A percentile compares a stretch with the other conserved stretches of the same genome.
Conservation (phyloP, 2,113 vertebrate genomes). For the Agelaius tricolor region DNA sequence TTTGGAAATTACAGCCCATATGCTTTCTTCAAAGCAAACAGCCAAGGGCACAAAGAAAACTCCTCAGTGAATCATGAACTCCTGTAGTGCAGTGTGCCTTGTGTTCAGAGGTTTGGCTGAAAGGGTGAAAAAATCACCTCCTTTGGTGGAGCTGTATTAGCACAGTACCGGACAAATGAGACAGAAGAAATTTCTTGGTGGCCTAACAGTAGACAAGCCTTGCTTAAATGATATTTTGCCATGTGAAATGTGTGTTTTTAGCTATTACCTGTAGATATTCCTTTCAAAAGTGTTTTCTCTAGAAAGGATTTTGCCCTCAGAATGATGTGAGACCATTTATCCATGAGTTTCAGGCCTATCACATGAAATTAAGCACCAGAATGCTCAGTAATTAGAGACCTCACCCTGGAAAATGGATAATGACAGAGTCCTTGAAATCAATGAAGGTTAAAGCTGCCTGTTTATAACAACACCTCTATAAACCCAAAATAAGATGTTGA, state of each 20-base stretch:
- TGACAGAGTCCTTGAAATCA: constrained; percentile 83
- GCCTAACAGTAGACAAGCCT: background rate
- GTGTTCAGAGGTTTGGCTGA: background rate
- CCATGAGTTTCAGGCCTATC: constrained; percentile 59
- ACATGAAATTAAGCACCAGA: constrained; percentile 67
- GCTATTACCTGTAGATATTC: background rate
- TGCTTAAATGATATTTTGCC: background rate
- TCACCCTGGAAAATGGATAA: constrained; percentile 73
- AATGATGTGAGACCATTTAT: constrained; percentile 32
- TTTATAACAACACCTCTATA: constrained; percentile 62
- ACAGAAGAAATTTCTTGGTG: background rate
- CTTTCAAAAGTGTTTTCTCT: background rate
- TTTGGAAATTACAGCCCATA: background rate
- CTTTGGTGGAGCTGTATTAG: background rate
- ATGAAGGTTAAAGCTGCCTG: constrained; percentile 74
- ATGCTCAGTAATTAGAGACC: constrained; percentile 74
- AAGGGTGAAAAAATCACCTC: background rate
- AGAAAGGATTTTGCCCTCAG: constrained; percentile 1
- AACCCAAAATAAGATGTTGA: constrained; percentile 60
- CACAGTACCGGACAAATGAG: background rate
- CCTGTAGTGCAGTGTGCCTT: background rate
- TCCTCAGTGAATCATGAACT: background rate
- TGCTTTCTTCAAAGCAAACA: background rate
- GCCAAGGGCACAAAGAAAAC: background rate
- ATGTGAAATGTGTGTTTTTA: background rate